phyloP scores from a whole-genome alignment of 2,113 vertebrate genomes.

The Chascanopsetta lugubris region DNA sequence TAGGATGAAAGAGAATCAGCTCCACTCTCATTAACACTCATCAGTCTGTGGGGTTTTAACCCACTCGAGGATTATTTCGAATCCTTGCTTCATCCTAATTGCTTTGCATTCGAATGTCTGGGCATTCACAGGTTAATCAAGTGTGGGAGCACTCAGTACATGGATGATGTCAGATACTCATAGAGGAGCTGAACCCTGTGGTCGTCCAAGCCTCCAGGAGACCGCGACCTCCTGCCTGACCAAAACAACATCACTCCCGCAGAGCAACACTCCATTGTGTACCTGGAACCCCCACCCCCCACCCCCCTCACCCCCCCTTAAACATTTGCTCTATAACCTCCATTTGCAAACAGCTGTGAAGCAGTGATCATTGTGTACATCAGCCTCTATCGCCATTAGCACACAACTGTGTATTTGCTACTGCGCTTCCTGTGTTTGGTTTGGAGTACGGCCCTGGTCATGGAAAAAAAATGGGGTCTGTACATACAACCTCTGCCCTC shows the following conservation, averaged over 20 bases:
- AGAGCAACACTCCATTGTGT: background rate
- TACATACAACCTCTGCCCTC: background rate
- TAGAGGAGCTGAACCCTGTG: background rate
- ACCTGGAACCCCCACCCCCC: too few relatives aligned
- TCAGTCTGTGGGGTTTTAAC: too few relatives aligned
- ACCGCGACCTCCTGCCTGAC: background rate
- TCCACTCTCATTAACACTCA: constrained; percentile 22
- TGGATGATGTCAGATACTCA: background rate
- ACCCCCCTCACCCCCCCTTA: background rate
- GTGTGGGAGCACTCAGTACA: background rate
- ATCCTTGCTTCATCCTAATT: too few relatives aligned
- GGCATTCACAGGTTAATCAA: too few relatives aligned
- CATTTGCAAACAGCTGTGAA: constrained; percentile 18
- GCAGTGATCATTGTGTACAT: background rate
- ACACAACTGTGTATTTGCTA: constrained; percentile 25
- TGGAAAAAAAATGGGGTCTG: too few relatives aligned
- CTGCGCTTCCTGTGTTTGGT: constrained; percentile 48
- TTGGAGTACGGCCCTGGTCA: background rate
- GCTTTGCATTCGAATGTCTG: too few relatives aligned
- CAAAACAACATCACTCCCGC: background rate
- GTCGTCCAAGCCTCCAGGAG: background rate
- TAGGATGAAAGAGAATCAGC: constrained; percentile 27
- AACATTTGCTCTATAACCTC: constrained; percentile 13
- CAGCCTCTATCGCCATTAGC: background rate
- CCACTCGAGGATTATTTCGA: too few relatives aligned